Conservation (phyloP, 2,113 vertebrate genomes). For the Phyllopteryx taeniolatus region DNA sequence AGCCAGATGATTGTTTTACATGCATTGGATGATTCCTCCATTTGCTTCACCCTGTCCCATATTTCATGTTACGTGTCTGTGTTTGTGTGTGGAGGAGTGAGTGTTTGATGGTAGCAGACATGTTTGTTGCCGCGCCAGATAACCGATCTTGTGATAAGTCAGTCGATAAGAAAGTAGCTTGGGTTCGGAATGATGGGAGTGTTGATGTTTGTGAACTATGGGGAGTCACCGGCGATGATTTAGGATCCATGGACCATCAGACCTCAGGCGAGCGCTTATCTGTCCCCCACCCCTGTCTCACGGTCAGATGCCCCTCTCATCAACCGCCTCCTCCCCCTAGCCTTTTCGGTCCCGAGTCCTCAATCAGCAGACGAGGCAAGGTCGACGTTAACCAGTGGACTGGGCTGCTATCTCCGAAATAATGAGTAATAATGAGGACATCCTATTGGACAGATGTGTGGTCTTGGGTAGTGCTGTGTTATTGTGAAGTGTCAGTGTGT, state of each 20-base stretch:
- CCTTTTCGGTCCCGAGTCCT: constrained; percentile 26
- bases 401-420: constrained; percentile 69
- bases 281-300: constrained; percentile 56
- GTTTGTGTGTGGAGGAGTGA: constrained; percentile 53
- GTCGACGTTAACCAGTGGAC: constrained; percentile 89
- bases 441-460: constrained; percentile 83
- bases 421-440: constrained; percentile 92
- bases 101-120: constrained; percentile 51
- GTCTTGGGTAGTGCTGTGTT: constrained; percentile 68
- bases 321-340: constrained; percentile 6
- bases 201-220: constrained; percentile 80
- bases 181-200: constrained; percentile 60
- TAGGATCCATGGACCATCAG: constrained; percentile 60
- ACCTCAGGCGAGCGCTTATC: constrained; percentile 81
- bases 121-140: constrained; percentile 55
- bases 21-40: constrained; percentile 11
- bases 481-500: constrained; percentile 60
- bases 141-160: constrained; percentile 60
- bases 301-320: constrained; percentile 20
- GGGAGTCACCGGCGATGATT: constrained; percentile 78
- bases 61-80: constrained; percentile 34
- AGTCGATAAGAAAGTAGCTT: constrained; percentile 44
- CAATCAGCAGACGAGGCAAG: constrained; percentile 52
- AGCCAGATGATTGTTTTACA: constrained; percentile 1
- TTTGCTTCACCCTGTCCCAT: constrained; percentile 22